Evolutionary conservation across 2,797 vertebrate genomes (phyloP).

Genomic region (Telmatherina bonti): DNA sequence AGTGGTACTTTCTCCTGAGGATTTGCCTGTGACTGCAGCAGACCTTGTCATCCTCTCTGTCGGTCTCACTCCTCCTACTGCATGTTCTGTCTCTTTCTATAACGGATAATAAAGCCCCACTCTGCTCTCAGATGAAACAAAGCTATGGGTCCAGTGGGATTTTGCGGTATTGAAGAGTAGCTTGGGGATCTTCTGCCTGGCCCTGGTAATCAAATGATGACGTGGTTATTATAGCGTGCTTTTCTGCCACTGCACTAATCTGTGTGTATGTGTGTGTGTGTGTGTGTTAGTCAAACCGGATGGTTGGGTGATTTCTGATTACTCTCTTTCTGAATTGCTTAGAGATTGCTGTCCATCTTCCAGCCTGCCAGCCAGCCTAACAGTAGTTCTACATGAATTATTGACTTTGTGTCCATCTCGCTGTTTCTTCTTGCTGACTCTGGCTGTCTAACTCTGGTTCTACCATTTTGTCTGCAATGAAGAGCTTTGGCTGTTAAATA

Average conservation of each 20-base stretch:
- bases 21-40: conserved; percentile 19
- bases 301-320: conserved; percentile 42
- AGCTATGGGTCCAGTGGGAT: conserved; percentile 22
- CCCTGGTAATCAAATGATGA: conserved; percentile 45
- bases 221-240: conserved; percentile 29
- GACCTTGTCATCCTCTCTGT: not conserved
- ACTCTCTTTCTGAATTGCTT: conserved; percentile 36
- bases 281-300: conserved; percentile 20
- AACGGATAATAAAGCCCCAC: conserved; percentile 18
- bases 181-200: conserved; percentile 27
- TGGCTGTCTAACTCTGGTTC: not conserved
- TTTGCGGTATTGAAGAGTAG: conserved; percentile 23
- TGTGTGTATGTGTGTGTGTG: conserved; percentile 25
- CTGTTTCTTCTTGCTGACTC: conserved; percentile 8
- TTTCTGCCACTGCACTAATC: conserved; percentile 24
- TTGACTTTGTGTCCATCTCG: conserved; percentile 36
- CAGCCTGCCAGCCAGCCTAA: conserved; percentile 9
- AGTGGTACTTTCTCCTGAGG: not conserved
- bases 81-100: not conserved
- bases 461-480: conserved; percentile 26
- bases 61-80: conserved; percentile 5
- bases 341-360: conserved; percentile 18
- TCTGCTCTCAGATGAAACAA: conserved; percentile 36
- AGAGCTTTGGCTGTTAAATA: conserved; percentile 15
- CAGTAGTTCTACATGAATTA: conserved; percentile 53